These are phyloP conservation scores for Orchestia grillus DNA, from an alignment of 1,140 invertebrate species.

Conservation along the genomic window DNA sequence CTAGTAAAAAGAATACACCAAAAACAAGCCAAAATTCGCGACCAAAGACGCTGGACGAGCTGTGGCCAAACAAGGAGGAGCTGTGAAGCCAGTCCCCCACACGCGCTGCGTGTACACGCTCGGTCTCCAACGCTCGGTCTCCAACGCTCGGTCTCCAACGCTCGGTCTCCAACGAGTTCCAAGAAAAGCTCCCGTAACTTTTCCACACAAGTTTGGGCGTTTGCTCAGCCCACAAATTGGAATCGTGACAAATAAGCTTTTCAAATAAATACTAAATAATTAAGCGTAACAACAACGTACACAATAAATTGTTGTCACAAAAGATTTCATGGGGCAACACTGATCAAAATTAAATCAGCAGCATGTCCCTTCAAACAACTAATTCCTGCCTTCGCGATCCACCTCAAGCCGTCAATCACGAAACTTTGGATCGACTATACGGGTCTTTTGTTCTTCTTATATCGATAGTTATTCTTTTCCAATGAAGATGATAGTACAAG, in stretches of 20 bases:
- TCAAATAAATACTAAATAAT: neutral
- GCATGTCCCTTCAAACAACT: neutral
- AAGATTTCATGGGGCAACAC: neutral
- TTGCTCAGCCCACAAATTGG: neutral
- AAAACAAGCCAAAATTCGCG: neutral
- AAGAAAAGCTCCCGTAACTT: neutral
- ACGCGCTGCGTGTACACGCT: constrained; percentile 9
- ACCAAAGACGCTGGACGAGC: neutral
- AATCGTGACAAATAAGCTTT: neutral
- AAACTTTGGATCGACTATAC: constrained; percentile 29
- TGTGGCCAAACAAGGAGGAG: constrained; percentile 8
- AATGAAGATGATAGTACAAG: constrained; percentile 27
- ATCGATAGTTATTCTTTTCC: constrained; percentile 48
- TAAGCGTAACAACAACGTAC: neutral
- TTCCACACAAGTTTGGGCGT: neutral
- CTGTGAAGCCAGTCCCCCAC: neutral
- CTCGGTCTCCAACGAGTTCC: neutral
- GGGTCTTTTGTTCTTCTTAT: constrained; percentile 36
- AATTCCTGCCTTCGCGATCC: neutral
- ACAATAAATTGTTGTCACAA: neutral
- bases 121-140: no score
- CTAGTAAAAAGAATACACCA: neutral
- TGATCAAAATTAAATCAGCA: neutral
- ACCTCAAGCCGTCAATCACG: neutral
- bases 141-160: no score